These are phyloP conservation scores for Chamaea fasciata DNA, from an alignment of 2,113 vertebrate genomes.

Conservation along the genomic window DNA sequence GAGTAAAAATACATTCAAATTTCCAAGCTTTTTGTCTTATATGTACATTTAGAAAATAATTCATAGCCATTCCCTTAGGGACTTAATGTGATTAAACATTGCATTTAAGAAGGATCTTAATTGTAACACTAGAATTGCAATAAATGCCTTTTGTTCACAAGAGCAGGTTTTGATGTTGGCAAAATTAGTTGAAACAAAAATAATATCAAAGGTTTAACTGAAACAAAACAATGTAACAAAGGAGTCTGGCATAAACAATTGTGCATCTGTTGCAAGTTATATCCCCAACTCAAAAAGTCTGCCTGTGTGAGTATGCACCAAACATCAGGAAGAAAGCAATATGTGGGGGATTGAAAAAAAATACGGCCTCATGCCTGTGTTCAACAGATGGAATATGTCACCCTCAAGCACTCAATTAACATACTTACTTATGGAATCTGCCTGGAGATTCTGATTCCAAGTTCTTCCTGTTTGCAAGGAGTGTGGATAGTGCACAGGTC, in stretches of 20 bases:
- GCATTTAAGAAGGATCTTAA: neutral
- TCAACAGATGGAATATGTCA: neutral
- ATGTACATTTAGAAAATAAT: neutral
- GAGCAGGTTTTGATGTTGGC: neutral
- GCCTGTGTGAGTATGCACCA: neutral
- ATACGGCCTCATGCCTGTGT: no score
- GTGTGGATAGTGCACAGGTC: no score
- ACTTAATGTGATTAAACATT: neutral
- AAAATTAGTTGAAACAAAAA: neutral
- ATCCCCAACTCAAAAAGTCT: neutral
- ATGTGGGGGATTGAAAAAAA: neutral
- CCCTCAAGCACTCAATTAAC: fast-evolving
- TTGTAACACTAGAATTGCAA: neutral
- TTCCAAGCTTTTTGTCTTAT: neutral
- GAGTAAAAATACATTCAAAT: neutral
- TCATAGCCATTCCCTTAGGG: neutral
- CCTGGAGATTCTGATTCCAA: neutral
- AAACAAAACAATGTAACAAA: neutral
- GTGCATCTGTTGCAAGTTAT: neutral
- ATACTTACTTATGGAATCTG: no score
- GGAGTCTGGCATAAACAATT: neutral
- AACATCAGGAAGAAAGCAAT: neutral
- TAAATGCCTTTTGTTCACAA: neutral
- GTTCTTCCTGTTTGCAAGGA: neutral
- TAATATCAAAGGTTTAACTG: neutral